Evolutionary conservation across 1,140 invertebrate genomes (phyloP).

Genomic region (Mylabris phalerata): DNA sequence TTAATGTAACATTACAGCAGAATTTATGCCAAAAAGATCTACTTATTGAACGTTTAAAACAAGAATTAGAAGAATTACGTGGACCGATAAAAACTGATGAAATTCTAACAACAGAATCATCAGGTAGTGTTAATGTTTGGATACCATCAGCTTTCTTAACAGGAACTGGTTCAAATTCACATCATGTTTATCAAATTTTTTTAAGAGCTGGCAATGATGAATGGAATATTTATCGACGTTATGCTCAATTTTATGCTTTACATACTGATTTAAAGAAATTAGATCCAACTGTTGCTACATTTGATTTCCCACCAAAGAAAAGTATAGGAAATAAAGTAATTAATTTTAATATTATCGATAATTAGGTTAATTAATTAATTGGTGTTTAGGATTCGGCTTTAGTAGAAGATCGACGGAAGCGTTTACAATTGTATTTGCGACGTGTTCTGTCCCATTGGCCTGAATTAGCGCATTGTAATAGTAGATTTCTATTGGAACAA

Average conservation of each 20-base stretch:
- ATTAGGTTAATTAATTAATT: conserved; percentile 15
- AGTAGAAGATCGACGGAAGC: conserved; percentile 69
- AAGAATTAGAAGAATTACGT: conserved; percentile 62
- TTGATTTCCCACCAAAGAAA: conserved; percentile 93
- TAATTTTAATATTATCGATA: conserved; percentile 12
- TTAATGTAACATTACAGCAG: conserved; percentile 62
- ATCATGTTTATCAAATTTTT: conserved; percentile 88
- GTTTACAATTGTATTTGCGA: conserved; percentile 72
- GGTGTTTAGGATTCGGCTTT: conserved; percentile 62
- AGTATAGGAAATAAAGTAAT: conserved; percentile 79
- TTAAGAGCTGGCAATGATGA: conserved; percentile 79
- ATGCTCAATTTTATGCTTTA: conserved; percentile 81
- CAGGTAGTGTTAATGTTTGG: conserved; percentile 68
- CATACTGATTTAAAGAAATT: conserved; percentile 76
- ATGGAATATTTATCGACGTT: conserved; percentile 90
- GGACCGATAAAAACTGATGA: conserved; percentile 56
- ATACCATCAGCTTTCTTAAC: conserved; percentile 86
- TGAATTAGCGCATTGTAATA: conserved; percentile 59
- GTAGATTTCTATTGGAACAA: conserved; percentile 62
- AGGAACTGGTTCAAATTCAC: conserved; percentile 51
- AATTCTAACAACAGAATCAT: conserved; percentile 34
- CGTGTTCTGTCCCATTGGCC: conserved; percentile 67
- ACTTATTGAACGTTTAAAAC: conserved; percentile 54
- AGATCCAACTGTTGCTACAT: conserved; percentile 66
- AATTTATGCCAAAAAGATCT: conserved; percentile 54